phyloP scores from a whole-genome alignment of 2,888 invertebrate genomes.

The Caenorhabditis uteleia region DNA sequence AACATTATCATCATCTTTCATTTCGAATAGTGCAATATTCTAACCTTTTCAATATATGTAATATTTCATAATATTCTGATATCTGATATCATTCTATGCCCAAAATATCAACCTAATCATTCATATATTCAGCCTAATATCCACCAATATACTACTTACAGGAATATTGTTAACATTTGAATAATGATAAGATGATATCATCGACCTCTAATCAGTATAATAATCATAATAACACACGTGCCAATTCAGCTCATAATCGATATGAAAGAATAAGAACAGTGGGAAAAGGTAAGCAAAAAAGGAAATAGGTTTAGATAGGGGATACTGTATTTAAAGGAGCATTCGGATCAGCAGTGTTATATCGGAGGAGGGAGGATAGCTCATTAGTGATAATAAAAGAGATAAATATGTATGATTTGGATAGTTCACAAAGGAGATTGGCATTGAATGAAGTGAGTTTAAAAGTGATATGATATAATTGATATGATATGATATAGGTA shows the following conservation, averaged over 20 bases:
- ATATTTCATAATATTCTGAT: too few species aligned
- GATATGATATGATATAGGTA: constrained; percentile 32
- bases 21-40: too few species aligned
- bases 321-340: constrained; percentile 73
- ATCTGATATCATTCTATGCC: too few species aligned
- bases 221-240: constrained; percentile 34
- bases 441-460: constrained; percentile 64
- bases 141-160: too few species aligned
- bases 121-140: too few species aligned
- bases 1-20: too few species aligned
- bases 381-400: constrained; percentile 80
- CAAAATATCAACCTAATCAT: too few species aligned
- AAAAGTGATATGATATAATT: too few species aligned
- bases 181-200: too few species aligned
- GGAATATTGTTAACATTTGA: too few species aligned
- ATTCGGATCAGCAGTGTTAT: constrained; percentile 79
- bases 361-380: constrained; percentile 76
- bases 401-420: constrained; percentile 78
- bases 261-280: constrained; percentile 77
- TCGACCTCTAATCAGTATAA: constrained; percentile 16
- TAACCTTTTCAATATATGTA: too few species aligned
- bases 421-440: constrained; percentile 77
- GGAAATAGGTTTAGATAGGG: background rate
- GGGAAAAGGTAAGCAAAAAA: constrained; percentile 74
- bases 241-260: constrained; percentile 62